Percentiles rank a stretch among this genome's conserved stretches.
phyloP scores from a whole-genome alignment of 2,113 vertebrate genomes.

The Lampris megalopsis region DNA sequence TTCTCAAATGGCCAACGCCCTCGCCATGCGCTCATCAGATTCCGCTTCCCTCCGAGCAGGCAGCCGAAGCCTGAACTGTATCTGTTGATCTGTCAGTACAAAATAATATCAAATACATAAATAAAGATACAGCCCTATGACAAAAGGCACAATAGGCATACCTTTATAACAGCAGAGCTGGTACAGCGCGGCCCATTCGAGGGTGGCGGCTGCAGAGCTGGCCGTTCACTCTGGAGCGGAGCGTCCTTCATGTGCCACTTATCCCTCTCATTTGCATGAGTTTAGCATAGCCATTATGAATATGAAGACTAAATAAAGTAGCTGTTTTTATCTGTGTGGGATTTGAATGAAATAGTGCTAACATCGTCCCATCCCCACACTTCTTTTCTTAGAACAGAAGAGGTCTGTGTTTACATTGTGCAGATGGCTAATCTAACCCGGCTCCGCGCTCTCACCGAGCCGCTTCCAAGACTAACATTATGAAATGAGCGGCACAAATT shows the following conservation, averaged over 20 bases:
- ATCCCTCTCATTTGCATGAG: conserved; percentile 5
- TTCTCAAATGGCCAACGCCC: conserved; percentile 75
- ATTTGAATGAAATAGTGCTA: conserved; percentile 57
- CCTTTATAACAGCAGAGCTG: too few species aligned
- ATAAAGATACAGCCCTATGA: too few species aligned
- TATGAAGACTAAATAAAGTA: conserved; percentile 7
- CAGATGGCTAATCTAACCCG: conserved; percentile 80
- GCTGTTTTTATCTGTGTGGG: conserved; percentile 17
- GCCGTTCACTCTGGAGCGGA: conserved; percentile 15
- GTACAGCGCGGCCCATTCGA: too few species aligned
- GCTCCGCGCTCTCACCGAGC: conserved; percentile 76
- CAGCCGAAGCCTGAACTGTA: conserved; percentile 23
- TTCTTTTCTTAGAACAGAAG: conserved; percentile 72
- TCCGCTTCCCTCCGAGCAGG: conserved; percentile 49
- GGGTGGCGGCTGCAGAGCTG: too few species aligned
- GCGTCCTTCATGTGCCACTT: conserved; percentile 18
- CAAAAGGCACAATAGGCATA: too few species aligned
- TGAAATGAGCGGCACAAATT: conserved; percentile 84
- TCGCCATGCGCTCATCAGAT: conserved; percentile 72
- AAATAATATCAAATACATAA: too few species aligned
- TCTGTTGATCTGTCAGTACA: too few species aligned
- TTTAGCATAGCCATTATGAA: conserved; percentile 18
- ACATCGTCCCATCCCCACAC: conserved; percentile 64
- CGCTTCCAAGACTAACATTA: conserved; percentile 86
- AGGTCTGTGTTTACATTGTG: conserved; percentile 80